phyloP scores from a whole-genome alignment of 2,888 invertebrate species.

The Megastigmus dorsalis region DNA sequence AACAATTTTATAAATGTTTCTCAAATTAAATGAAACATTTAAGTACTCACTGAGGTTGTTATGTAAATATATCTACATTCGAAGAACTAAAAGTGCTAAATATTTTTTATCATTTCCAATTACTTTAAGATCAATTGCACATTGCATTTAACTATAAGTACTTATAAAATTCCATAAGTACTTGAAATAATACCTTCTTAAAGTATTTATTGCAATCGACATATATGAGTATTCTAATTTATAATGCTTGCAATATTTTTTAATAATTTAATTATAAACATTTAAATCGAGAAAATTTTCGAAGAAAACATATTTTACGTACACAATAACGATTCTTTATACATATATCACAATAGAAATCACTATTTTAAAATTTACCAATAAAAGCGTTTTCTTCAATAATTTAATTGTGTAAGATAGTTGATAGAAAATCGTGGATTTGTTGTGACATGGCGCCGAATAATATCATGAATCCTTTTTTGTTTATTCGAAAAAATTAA shows the following conservation, averaged over 20 bases:
- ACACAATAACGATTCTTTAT: neutral
- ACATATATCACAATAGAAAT: constrained; percentile 32
- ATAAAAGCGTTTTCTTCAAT: neutral
- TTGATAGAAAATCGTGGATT: neutral
- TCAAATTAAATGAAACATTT: too few species aligned
- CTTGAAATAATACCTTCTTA: neutral
- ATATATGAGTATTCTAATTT: constrained; percentile 25
- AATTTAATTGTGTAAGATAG: neutral
- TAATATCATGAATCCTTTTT: constrained; percentile 3
- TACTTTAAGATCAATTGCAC: too few species aligned
- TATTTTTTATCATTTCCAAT: too few species aligned
- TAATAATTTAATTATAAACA: neutral
- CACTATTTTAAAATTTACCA: neutral
- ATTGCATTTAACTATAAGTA: too few species aligned
- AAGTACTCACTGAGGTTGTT: too few species aligned
- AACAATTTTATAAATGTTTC: too few species aligned
- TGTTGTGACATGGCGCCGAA: constrained; percentile 2
- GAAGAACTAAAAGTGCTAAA: too few species aligned
- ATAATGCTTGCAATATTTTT: neutral
- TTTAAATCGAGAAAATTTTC: too few species aligned
- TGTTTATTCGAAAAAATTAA: too few species aligned
- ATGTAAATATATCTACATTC: too few species aligned
- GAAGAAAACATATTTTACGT: neutral
- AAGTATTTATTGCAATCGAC: neutral
- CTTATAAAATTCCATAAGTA: neutral